Evolutionary conservation across 2,797 vertebrate species (phyloP).

Genomic region (Ptychobarbus kaznakovi): DNA sequence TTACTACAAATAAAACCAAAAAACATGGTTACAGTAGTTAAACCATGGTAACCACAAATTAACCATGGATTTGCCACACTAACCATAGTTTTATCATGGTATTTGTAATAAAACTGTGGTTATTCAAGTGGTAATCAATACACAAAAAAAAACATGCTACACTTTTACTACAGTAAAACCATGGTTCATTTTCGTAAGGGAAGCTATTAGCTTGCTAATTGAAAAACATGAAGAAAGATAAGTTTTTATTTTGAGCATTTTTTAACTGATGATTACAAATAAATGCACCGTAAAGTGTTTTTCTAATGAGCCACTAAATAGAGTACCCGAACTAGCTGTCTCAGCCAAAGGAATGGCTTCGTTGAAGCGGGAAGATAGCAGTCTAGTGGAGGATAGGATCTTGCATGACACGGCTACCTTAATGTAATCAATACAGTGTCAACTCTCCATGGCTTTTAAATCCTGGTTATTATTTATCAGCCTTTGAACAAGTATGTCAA

Average conservation of each 20-base stretch:
- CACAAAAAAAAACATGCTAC: neutral
- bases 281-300: neutral
- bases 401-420: neutral
- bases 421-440: conserved; percentile 30
- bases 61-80: neutral
- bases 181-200: neutral
- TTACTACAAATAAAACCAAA: neutral
- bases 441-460: conserved; percentile 10
- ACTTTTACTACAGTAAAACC: neutral
- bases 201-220: neutral
- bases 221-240: neutral
- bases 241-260: neutral
- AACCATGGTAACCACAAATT: neutral
- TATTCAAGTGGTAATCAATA: neutral
- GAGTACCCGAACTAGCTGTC: neutral
- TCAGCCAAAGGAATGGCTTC: neutral
- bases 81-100: neutral
- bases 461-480: conserved; percentile 25
- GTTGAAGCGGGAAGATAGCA: conserved; percentile 9
- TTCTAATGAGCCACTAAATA: neutral
- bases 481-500: conserved; percentile 23
- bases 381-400: neutral
- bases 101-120: neutral
- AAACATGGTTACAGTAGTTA: neutral
- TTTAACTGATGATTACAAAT: neutral